Evolutionary conservation across 2,797 vertebrate species (phyloP), one percentile per base, ranked within the genome.

Genomic region (Hyperoplus lanceolatus): DNA sequence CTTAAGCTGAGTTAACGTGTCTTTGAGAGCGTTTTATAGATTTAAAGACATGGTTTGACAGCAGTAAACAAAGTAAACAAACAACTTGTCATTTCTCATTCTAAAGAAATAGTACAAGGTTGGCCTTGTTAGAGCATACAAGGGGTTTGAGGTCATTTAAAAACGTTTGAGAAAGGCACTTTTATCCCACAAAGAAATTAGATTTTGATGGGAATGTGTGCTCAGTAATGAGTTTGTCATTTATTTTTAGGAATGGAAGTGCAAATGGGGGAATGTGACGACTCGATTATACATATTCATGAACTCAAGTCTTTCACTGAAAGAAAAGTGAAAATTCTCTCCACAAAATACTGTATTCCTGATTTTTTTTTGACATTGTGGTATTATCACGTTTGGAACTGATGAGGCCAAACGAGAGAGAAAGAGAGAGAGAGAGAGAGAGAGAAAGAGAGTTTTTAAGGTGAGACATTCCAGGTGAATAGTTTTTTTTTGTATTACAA

Each of bases 241-340:
- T 70, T 59, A 38, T 48, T 66, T 46, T 42, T 14, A 43, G 62
- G 60, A 64, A 65, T 46, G 42, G 53, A 21, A 77, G 58, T 54
- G 54, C 61, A 76, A 80, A 86, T 84, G 66, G n/a, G n/a, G n/a
- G 80, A 89, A 82, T 53, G 69, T 18, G 41, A 77, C 71, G 81
- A 73, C 79, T 81, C 56, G 57, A 29, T 73, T 57, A 60, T 73
- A 75, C 67, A 86, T 77, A 84, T 81, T 82, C 77, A 84, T 61
- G 55, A 80, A 59, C 0, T 38, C 58, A 53, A n/a, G 29, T 29
- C 16, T 50, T 36, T 66, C 45, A 36, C 65, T 70, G 61, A 68
- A 78, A 57, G 64, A 29, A 42, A 43, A 61, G 43, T 29, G 42
- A 54, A 83, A 80, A 68, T 39, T 43, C 18, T 83, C 51, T 74